phyloP scores from a whole-genome alignment of 2,888 invertebrate genomes.

The Dorcus hopei region DNA sequence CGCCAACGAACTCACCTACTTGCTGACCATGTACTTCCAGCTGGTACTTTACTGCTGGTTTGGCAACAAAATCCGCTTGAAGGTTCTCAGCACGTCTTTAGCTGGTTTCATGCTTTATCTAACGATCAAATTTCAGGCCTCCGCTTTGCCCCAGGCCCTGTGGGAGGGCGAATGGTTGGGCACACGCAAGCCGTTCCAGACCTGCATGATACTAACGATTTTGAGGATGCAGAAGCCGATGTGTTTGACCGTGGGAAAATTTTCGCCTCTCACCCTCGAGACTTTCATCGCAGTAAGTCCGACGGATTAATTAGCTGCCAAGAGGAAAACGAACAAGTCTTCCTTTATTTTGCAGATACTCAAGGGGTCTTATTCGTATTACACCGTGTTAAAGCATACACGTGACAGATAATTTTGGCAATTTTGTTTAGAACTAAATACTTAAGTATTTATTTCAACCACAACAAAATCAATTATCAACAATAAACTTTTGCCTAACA shows the following conservation, averaged over 20 bases:
- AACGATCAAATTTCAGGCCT: slow-evolving; percentile 26
- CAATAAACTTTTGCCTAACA: background rate
- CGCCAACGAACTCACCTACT: slow-evolving; percentile 38
- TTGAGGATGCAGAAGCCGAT: slow-evolving; percentile 37
- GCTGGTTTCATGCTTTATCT: background rate
- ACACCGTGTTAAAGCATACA: slow-evolving; percentile 5
- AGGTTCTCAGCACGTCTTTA: slow-evolving; percentile 24
- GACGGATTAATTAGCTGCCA: too few relatives aligned
- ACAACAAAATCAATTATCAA: background rate
- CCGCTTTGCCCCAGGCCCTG: slow-evolving; percentile 34
- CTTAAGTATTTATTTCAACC: too few relatives aligned
- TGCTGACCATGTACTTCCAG: slow-evolving; percentile 41
- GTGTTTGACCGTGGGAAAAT: slow-evolving; percentile 42
- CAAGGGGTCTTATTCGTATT: slow-evolving; percentile 9
- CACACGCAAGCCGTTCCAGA: slow-evolving; percentile 32
- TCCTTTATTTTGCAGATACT: background rate
- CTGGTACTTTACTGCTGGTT: slow-evolving; percentile 38
- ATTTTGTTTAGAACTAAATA: too few relatives aligned
- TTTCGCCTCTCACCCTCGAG: slow-evolving; percentile 40
- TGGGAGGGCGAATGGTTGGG: slow-evolving; percentile 41
- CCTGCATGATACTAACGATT: slow-evolving; percentile 41
- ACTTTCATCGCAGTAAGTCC: slow-evolving; percentile 40
- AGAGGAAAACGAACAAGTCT: too few relatives aligned
- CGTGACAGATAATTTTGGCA: background rate
- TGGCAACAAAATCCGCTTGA: slow-evolving; percentile 42